Conservation (phyloP, 23 tunicate species). For the Styela clava region DNA sequence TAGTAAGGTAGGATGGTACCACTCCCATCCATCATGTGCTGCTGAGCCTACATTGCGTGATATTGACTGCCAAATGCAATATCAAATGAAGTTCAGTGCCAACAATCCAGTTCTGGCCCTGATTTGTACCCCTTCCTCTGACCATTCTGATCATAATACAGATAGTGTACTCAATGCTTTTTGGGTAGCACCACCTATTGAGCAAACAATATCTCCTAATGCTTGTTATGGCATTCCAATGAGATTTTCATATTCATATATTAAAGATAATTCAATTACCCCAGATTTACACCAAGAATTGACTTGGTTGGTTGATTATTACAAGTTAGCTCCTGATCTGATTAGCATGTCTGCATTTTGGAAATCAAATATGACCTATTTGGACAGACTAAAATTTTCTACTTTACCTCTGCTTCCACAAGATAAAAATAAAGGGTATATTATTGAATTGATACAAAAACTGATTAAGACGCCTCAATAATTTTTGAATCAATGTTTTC, state of each 20-base stretch:
- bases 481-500: not conserved
- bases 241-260: slow-evolving; percentile 39
- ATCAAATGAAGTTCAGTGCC: slow-evolving; percentile 39
- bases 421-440: not conserved
- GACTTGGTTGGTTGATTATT: slow-evolving; percentile 42
- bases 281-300: slow-evolving; percentile 47
- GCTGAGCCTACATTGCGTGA: slow-evolving; percentile 84
- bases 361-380: slow-evolving; percentile 67
- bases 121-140: slow-evolving; percentile 63
- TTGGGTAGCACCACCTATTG: slow-evolving; percentile 51
- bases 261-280: slow-evolving; percentile 33
- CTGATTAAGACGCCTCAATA: not conserved
- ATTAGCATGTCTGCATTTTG: slow-evolving; percentile 38
- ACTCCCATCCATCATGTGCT: slow-evolving; percentile 65
- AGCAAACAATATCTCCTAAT: slow-evolving; percentile 7
- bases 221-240: slow-evolving; percentile 52
- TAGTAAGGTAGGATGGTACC: slow-evolving; percentile 83
- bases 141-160: slow-evolving; percentile 27
- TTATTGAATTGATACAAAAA: slow-evolving; percentile 21
- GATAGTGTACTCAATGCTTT: slow-evolving; percentile 56
- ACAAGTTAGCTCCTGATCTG: slow-evolving; percentile 46
- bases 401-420: not conserved
- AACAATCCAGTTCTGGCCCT: slow-evolving; percentile 60
- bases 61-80: slow-evolving; percentile 67
- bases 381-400: slow-evolving; percentile 53